Percentiles rank a stretch among this genome's conserved stretches.
Evolutionary conservation across 1,140 invertebrate genomes (phyloP).

Genomic region (Drosophila nasuta): DNA sequence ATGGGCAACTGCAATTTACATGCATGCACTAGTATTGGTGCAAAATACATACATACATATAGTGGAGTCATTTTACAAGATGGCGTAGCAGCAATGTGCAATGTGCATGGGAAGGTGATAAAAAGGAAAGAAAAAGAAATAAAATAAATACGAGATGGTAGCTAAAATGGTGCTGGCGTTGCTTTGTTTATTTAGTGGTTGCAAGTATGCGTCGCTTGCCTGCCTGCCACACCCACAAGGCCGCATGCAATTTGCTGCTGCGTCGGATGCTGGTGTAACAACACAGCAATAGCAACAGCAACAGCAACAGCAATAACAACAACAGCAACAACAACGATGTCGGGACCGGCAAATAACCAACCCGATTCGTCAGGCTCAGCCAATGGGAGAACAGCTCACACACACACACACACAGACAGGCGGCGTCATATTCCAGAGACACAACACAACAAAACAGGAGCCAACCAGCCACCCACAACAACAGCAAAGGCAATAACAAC

Average conservation of each 20-base stretch:
- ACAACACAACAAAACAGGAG: slow-evolving; percentile 83
- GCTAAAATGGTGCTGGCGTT: slow-evolving; percentile 25
- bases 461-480: slow-evolving; percentile 77
- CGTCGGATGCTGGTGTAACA: slow-evolving; percentile 48
- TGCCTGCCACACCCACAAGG: slow-evolving; percentile 66
- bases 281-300: slow-evolving; percentile 32
- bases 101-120: slow-evolving; percentile 27
- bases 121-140: slow-evolving; percentile 21
- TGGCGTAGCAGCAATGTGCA: slow-evolving; percentile 49
- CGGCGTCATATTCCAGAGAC: slow-evolving; percentile 79
- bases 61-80: slow-evolving; percentile 53
- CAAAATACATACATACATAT: slow-evolving; percentile 40
- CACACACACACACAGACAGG: slow-evolving; percentile 48
- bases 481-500: slow-evolving; percentile 39
- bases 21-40: background rate
- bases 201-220: slow-evolving; percentile 35
- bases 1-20: slow-evolving; percentile 24
- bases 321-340: slow-evolving; percentile 23
- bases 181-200: slow-evolving; percentile 79
- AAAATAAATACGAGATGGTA: slow-evolving; percentile 52
- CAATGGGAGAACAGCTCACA: slow-evolving; percentile 66
- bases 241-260: slow-evolving; percentile 54
- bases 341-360: slow-evolving; percentile 66
- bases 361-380: slow-evolving; percentile 66
- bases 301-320: slow-evolving; percentile 27